These are phyloP conservation scores for Cetonia aurata DNA, from an alignment of 2,888 invertebrate species.

Conservation along the genomic window DNA sequence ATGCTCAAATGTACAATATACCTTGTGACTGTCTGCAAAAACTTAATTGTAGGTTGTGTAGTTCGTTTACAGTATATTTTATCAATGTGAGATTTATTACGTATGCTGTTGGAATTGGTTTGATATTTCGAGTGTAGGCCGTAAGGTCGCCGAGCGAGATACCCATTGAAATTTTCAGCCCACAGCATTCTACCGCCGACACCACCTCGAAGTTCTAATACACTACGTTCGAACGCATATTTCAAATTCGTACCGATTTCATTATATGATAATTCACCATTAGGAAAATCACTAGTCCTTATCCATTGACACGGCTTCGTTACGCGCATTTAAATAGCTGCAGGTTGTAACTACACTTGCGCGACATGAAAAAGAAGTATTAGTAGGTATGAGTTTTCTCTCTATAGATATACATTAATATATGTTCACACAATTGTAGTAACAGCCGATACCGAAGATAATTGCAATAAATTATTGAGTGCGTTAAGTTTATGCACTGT, in stretches of 20 bases:
- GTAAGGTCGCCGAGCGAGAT: slow-evolving; percentile 57
- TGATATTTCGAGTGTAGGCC: slow-evolving; percentile 55
- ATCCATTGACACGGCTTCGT: slow-evolving; percentile 34
- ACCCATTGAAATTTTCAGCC: slow-evolving; percentile 52
- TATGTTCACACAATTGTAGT: slow-evolving; percentile 1
- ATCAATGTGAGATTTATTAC: slow-evolving; percentile 60
- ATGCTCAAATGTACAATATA: background rate
- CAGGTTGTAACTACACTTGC: slow-evolving; percentile 17
- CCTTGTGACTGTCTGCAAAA: slow-evolving; percentile 47
- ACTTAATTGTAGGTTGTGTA: slow-evolving; percentile 57
- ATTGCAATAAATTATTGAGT: slow-evolving; percentile 11
- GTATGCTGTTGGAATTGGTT: slow-evolving; percentile 54
- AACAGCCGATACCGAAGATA: background rate
- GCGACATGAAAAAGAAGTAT: background rate
- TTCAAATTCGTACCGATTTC: slow-evolving; percentile 44
- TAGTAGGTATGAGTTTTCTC: slow-evolving; percentile 11
- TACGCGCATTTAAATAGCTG: slow-evolving; percentile 33
- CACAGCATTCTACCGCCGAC: slow-evolving; percentile 46
- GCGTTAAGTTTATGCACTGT: background rate
- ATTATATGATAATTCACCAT: slow-evolving; percentile 46
- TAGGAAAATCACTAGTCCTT: slow-evolving; percentile 31
- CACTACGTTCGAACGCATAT: slow-evolving; percentile 39
- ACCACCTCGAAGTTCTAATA: slow-evolving; percentile 43
- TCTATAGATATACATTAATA: background rate
- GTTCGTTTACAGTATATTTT: slow-evolving; percentile 55